A percentile compares a stretch with the other conserved stretches of the same genome.
phyloP scores from a whole-genome alignment of 2,888 invertebrate genomes.

The Amphimallon solstitiale region DNA sequence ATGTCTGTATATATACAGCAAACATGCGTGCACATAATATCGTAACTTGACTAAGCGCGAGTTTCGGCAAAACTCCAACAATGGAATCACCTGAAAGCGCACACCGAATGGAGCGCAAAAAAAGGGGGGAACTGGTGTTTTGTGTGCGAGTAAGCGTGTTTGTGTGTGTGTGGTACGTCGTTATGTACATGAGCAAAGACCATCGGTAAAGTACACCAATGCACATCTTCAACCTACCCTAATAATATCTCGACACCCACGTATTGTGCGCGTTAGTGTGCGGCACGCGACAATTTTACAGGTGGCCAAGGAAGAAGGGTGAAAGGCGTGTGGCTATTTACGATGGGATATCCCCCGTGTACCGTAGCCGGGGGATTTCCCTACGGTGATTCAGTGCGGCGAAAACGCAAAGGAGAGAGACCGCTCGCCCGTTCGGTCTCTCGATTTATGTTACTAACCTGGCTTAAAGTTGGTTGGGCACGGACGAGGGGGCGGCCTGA shows the following conservation, averaged over 20 bases:
- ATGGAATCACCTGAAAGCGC: constrained; percentile 10
- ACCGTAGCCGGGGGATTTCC: constrained; percentile 41
- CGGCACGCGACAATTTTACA: constrained; percentile 54
- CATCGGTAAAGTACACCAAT: background rate
- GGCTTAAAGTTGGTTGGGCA: constrained; percentile 23
- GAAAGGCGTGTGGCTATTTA: constrained; percentile 48
- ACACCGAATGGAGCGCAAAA: background rate
- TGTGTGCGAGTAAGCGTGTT: too few species aligned
- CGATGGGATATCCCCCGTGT: constrained; percentile 41
- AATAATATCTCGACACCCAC: constrained; percentile 45
- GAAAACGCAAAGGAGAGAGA: constrained; percentile 14
- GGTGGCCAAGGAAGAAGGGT: constrained; percentile 50
- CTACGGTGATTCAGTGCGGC: constrained; percentile 43
- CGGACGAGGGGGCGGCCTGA: constrained; percentile 11
- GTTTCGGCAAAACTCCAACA: background rate
- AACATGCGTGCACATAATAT: background rate
- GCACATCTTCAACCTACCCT: constrained; percentile 46
- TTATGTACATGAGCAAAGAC: background rate
- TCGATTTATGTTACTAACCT: constrained; percentile 40
- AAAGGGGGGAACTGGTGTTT: constrained; percentile 3
- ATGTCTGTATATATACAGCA: background rate
- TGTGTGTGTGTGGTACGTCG: background rate
- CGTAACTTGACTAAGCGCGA: background rate
- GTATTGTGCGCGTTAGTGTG: constrained; percentile 38
- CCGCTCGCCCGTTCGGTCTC: constrained; percentile 5